A percentile compares a stretch with the other conserved stretches of the same genome.
Evolutionary conservation across 2,113 vertebrate genomes (phyloP).

Genomic region (Empidonax traillii): DNA sequence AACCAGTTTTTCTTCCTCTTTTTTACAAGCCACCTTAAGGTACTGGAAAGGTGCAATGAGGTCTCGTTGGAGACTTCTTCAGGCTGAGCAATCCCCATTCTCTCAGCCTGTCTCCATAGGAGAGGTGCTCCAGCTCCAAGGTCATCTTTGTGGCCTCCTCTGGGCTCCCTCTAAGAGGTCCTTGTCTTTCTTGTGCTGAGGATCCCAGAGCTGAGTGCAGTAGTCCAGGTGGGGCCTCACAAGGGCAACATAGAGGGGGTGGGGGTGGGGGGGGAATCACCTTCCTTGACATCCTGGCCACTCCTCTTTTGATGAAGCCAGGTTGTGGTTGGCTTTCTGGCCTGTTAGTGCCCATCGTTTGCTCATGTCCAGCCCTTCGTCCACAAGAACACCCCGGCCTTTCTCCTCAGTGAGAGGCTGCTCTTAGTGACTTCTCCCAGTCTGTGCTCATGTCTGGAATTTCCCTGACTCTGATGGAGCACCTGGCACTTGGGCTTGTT

Average conservation of each 20-base stretch:
- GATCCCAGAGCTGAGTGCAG: background rate
- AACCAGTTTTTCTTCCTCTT: background rate
- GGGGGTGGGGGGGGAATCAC: background rate
- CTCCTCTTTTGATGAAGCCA: background rate
- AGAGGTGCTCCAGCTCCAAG: background rate
- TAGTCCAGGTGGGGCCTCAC: background rate
- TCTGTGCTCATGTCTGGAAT: background rate
- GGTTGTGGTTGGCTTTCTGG: background rate
- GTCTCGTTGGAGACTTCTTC: background rate
- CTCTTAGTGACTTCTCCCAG: background rate
- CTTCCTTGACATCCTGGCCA: background rate
- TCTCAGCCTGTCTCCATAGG: background rate
- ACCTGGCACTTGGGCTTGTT: background rate
- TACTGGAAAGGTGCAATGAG: background rate
- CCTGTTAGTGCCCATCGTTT: background rate
- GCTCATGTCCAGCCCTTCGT: background rate
- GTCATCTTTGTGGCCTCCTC: background rate
- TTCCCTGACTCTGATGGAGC: background rate
- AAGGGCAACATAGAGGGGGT: too few species aligned
- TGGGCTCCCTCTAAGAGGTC: rapidly evolving
- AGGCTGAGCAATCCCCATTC: background rate
- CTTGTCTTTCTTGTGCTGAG: background rate
- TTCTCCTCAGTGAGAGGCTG: background rate
- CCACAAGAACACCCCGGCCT: background rate
- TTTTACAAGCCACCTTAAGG: background rate